A percentile compares a stretch with the other conserved stretches of the same genome.
Conservation (phyloP, 1,140 invertebrate genomes). For the Papilio glaucus region DNA sequence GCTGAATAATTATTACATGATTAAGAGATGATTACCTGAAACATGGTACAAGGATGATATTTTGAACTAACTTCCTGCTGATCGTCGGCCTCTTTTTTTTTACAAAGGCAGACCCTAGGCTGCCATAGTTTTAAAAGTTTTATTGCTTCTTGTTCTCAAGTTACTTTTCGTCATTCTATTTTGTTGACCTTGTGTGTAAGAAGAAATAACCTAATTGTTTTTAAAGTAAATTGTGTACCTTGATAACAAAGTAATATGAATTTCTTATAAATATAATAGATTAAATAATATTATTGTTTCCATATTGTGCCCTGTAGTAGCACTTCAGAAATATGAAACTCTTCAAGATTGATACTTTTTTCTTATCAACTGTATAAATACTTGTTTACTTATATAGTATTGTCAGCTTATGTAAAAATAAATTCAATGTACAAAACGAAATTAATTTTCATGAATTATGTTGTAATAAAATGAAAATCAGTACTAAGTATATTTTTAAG, state of each 20-base stretch:
- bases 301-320: neutral
- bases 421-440: neutral
- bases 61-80: constrained; percentile 5
- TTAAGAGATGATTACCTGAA: constrained; percentile 55
- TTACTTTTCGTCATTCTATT: constrained; percentile 48
- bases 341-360: constrained; percentile 30
- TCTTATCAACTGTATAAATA: neutral
- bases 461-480: neutral
- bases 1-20: constrained; percentile 60
- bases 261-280: neutral
- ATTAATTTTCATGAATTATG: neutral
- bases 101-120: neutral
- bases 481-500: neutral
- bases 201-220: constrained; percentile 42
- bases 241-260: neutral
- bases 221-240: neutral
- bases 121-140: constrained; percentile 30
- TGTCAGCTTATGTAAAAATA: neutral
- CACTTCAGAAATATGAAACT: constrained; percentile 45
- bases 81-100: constrained; percentile 14
- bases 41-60: constrained; percentile 57
- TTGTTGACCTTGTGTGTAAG: constrained; percentile 57
- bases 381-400: neutral
- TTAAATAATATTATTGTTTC: neutral
- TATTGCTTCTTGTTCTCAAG: constrained; percentile 43